Evolutionary conservation across 2,888 invertebrate genomes (phyloP), one percentile per base, ranked within the genome.

Genomic region (Drosophila paracracens): DNA sequence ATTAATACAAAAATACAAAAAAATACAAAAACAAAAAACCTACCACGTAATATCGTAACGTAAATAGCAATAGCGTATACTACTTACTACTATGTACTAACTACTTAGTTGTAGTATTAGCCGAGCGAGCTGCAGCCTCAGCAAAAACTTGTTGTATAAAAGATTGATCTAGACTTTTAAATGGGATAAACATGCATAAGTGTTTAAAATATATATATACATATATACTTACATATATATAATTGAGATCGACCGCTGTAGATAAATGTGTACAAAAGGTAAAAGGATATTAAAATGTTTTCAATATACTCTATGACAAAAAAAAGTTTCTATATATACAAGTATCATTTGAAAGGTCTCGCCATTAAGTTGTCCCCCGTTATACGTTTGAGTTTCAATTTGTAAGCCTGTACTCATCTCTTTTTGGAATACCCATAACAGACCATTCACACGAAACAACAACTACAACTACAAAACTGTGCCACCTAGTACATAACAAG

Each of bases 401-500:
- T 25, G 16, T 11, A 25, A 29, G 35, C 38, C 54, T 46, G 18
- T 46, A 52, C 25, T 58, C 58, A 65, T 65, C 33, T 27, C 50
- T 57, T n/a, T 52, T 65, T 65, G 33, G 16, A 53, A 50, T 29
- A 57, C 61, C 63, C 77, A 71, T 73, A 82, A 72, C 71, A 80
- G 78, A 64, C 73, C 57, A 78, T 65, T 58, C 62, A 75, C 74
- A 88, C 68, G 38, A 72, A 58, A 70, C 67, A 81, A 89, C 74
- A 77, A 86, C 46, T 46, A 46, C 46, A 46, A 46, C 27, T 46
- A 86, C 61, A 76, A 84, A 91, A 90, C 91, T 87, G 87, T 87
- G 87, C 87, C 87, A 87, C 87, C 87, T 87, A 87, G 87, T 86
- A 91, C 90, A 87, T 87, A 87, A 90, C 91, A 87, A 90, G 57